Evolutionary conservation across 2,888 invertebrate genomes (phyloP).

Genomic region (Xanthostigma xanthostigma): DNA sequence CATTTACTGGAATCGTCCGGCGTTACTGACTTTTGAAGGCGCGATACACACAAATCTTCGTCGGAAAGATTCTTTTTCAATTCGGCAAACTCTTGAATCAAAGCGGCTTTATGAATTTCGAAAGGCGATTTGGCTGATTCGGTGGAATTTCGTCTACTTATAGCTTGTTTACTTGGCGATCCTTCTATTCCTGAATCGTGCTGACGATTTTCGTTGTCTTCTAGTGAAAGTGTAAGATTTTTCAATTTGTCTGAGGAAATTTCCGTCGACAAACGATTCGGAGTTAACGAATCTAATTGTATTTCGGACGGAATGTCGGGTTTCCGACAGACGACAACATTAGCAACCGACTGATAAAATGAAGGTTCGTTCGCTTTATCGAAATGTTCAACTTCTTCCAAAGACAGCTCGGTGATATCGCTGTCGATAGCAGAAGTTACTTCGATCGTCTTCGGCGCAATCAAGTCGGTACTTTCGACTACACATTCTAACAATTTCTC

Average conservation of each 20-base stretch:
- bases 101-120: conserved; percentile 23
- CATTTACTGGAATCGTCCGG: no score
- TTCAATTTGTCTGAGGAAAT: conserved; percentile 9
- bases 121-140: conserved; percentile 11
- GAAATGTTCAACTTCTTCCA: conserved; percentile 21
- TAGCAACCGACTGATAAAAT: conserved; percentile 21
- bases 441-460: conserved; percentile 10
- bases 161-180: no score
- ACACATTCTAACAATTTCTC: conserved; percentile 32
- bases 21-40: no score
- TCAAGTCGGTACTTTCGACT: conserved; percentile 21
- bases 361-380: conserved; percentile 14
- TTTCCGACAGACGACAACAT: conserved; percentile 21
- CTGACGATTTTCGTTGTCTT: no score
- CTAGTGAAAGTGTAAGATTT: conserved; percentile 16
- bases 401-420: neutral
- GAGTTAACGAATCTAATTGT: conserved; percentile 21
- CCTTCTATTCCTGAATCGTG: no score
- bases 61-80: conserved; percentile 18
- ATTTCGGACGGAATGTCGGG: conserved; percentile 11
- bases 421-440: neutral
- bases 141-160: no score
- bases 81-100: conserved; percentile 25
- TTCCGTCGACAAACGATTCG: conserved; percentile 22
- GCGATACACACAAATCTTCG: conserved; percentile 2